These are phyloP conservation scores for Solenopsis invicta DNA, from an alignment of 1,140 invertebrate genomes.

Conservation along the genomic window DNA sequence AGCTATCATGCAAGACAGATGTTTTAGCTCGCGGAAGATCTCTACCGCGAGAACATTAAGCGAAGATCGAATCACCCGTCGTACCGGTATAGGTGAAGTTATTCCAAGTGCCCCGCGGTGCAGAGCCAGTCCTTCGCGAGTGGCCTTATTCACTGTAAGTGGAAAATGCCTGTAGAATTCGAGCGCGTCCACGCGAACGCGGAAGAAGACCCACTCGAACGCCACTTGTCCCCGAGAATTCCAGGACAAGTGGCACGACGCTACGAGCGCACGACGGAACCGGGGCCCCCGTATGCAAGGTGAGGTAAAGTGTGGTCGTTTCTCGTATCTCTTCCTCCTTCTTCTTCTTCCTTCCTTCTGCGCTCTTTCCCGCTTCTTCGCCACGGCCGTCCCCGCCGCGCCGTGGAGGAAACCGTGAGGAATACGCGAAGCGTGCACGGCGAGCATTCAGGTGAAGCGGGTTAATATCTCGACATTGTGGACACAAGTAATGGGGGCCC, in stretches of 20 bases:
- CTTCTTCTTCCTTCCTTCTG: constrained; percentile 29
- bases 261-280: constrained; percentile 72
- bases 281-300: constrained; percentile 74
- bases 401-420: constrained; percentile 74
- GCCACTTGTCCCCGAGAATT: constrained; percentile 83
- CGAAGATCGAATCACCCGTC: constrained; percentile 3
- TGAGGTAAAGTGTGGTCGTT: constrained; percentile 78
- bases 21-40: not conserved
- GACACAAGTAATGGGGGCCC: constrained; percentile 84
- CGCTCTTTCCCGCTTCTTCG: not conserved
- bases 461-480: constrained; percentile 86
- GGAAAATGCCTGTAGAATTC: constrained; percentile 67
- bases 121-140: constrained; percentile 20
- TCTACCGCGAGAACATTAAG: not conserved
- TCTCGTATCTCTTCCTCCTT: constrained; percentile 75
- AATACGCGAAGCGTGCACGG: constrained; percentile 61
- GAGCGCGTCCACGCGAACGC: constrained; percentile 71
- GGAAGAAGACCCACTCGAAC: constrained; percentile 69
- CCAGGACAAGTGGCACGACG: constrained; percentile 83
- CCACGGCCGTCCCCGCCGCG: not conserved
- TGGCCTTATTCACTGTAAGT: constrained; percentile 72
- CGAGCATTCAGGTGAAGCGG: constrained; percentile 83
- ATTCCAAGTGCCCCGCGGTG: constrained; percentile 57
- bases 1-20: not conserved
- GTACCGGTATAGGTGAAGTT: constrained; percentile 61